Evolutionary conservation across 2,797 vertebrate genomes (phyloP).

Genomic region (Zenarchopterus dispar): DNA sequence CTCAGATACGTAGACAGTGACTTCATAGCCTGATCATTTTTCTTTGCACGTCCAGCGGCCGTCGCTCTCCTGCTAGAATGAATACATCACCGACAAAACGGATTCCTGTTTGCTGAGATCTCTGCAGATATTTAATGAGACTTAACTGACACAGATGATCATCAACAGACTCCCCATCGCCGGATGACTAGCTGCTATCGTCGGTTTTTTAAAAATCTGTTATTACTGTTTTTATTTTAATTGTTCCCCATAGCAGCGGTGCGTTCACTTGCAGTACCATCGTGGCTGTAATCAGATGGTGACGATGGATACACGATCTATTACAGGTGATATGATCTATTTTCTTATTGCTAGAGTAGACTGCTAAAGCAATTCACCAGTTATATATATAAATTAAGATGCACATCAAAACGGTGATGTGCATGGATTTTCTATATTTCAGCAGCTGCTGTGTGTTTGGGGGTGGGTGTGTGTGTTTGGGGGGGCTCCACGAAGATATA

Average conservation of each 20-base stretch:
- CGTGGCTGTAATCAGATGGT: slow-evolving; percentile 26
- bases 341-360: not conserved
- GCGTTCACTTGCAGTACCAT: slow-evolving; percentile 43
- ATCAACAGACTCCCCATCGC: slow-evolving; percentile 1
- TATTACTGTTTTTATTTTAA: not conserved
- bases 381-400: not conserved
- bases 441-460: slow-evolving; percentile 5
- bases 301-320: slow-evolving; percentile 39
- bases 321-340: slow-evolving; percentile 39
- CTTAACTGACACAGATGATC: not conserved
- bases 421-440: slow-evolving; percentile 25
- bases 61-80: slow-evolving; percentile 53
- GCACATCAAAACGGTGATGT: slow-evolving; percentile 4
- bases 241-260: slow-evolving; percentile 25
- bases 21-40: slow-evolving; percentile 68
- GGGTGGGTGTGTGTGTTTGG: not conserved
- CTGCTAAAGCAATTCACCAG: not conserved
- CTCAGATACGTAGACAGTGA: slow-evolving; percentile 75
- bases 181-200: slow-evolving; percentile 6
- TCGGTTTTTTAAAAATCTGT: slow-evolving; percentile 10
- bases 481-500: slow-evolving; percentile 8
- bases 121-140: slow-evolving; percentile 7
- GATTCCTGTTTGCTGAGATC: slow-evolving; percentile 2
- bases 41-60: slow-evolving; percentile 58
- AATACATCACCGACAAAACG: slow-evolving; percentile 44